Evolutionary conservation across 2,113 vertebrate species (phyloP).

Genomic region (Dasyprocta punctata): DNA sequence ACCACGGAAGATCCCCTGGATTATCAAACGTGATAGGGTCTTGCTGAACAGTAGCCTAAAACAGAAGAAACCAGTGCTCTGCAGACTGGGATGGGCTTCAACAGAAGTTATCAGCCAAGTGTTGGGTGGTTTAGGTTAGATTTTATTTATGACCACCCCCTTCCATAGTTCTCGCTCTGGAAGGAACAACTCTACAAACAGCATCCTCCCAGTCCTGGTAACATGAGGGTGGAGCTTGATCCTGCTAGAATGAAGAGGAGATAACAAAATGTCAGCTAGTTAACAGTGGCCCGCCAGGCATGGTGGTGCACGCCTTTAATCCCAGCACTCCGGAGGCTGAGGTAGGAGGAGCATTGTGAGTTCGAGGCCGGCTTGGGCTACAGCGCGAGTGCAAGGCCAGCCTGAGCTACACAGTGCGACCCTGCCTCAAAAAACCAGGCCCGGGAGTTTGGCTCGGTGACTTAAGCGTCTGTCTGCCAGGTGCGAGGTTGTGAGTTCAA

Average conservation of each 20-base stretch:
- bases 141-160: not conserved
- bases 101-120: not conserved
- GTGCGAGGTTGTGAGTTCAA: too few relatives aligned
- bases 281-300: not conserved
- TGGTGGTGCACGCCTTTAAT: too few relatives aligned
- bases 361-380: too few relatives aligned
- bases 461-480: too few relatives aligned
- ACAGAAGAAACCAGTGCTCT: not conserved
- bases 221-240: not conserved
- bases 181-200: not conserved
- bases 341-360: too few relatives aligned
- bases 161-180: not conserved
- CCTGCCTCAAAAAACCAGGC: too few relatives aligned
- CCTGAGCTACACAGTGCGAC: too few relatives aligned
- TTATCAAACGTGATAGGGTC: not conserved
- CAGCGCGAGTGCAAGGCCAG: too few relatives aligned
- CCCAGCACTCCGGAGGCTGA: too few relatives aligned
- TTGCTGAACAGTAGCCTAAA: not conserved
- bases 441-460: too few relatives aligned
- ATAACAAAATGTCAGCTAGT: not conserved
- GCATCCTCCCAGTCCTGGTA: not conserved
- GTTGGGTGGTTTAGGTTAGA: not conserved
- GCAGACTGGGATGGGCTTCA: not conserved
- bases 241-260: not conserved
- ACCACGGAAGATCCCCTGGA: not conserved